These are phyloP conservation scores for Molorchus minor DNA, from an alignment of 2,888 invertebrate species.

Conservation along the genomic window DNA sequence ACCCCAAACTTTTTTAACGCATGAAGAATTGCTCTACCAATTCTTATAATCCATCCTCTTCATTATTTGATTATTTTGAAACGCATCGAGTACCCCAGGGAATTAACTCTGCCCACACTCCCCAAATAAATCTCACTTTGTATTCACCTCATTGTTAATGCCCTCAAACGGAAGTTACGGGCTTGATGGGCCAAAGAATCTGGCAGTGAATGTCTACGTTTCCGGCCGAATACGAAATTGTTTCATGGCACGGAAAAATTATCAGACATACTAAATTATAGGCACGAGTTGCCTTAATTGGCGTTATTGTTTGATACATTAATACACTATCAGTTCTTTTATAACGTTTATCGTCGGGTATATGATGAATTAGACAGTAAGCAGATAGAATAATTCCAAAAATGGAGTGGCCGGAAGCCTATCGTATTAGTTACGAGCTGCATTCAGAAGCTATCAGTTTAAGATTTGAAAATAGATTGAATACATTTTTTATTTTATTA, in stretches of 20 bases:
- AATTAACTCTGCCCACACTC: neutral
- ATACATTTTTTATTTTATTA: no score
- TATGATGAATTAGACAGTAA: conserved; percentile 11
- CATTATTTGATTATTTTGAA: neutral
- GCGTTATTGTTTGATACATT: conserved; percentile 29
- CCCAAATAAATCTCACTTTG: conserved; percentile 13
- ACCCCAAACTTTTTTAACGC: no score
- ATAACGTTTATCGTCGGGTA: conserved; percentile 15
- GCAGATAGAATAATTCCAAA: conserved; percentile 4
- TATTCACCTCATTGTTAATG: conserved; percentile 23
- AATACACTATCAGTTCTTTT: conserved; percentile 28
- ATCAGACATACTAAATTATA: conserved; percentile 16
- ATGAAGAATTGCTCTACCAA: no score
- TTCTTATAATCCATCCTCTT: conserved; percentile 9
- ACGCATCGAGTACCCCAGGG: neutral
- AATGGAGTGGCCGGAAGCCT: no score
- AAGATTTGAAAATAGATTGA: no score
- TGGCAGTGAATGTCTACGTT: conserved; percentile 16
- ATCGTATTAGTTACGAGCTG: no score
- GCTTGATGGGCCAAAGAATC: conserved; percentile 48
- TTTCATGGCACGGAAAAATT: neutral
- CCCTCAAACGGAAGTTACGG: conserved; percentile 48
- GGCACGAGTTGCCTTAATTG: conserved; percentile 24
- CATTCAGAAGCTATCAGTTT: no score
- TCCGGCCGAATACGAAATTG: conserved; percentile 26